Base-by-base conservation (phyloP, 2,888 invertebrate genomes). In the Dolichomitus sp. region DNA sequence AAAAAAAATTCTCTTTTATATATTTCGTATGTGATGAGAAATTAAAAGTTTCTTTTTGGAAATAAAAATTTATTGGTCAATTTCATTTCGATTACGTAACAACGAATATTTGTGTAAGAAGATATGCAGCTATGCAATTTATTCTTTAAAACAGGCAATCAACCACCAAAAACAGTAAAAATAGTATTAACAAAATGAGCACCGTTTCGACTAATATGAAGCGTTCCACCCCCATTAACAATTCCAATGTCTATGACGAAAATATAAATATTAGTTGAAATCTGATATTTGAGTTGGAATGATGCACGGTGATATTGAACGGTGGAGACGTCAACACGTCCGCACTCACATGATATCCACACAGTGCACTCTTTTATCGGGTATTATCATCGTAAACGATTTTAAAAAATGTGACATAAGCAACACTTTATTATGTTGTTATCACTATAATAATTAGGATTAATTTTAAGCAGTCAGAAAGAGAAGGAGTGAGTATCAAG, bases 401-500 rank as follows among this genome's bases (percentile, higher is more conserved):
- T 85, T 87, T 79, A 84, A 87, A 81, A 88, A 90, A 37, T 80
- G 76, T 88, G 83, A 88, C 85, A 88, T 81, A 88, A 89, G 90
- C 89, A 87, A 89, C 86, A 87, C 85, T 84, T 74, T 84, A 85
- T 66, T 79, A 87, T 87, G 74, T 85, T 86, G 68, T 87, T 84
- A 87, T 89, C 83, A 88, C 87, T 87, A 87, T 89, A 85, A 81
- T 74, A 74, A 86, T 88, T 89, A 90, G 88, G 88, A 92, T 91
- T 92, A 92, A 91, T 90, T 86, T 87, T 90, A 93, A 93, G 93
- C 92, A 93, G 92, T 92, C 92, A 93, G 93, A 93, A 93, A 93
- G 93, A 93, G 93, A 93, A 93, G 93, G 93, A 93, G 93, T 92
- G 92, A 93, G 91, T 92, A 91, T 92, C 91, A 93, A 93, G 92